A percentile compares a stretch with the other conserved stretches of the same genome.
Evolutionary conservation across 1,140 invertebrate species (phyloP).

Genomic region (Paracyclopina nana): DNA sequence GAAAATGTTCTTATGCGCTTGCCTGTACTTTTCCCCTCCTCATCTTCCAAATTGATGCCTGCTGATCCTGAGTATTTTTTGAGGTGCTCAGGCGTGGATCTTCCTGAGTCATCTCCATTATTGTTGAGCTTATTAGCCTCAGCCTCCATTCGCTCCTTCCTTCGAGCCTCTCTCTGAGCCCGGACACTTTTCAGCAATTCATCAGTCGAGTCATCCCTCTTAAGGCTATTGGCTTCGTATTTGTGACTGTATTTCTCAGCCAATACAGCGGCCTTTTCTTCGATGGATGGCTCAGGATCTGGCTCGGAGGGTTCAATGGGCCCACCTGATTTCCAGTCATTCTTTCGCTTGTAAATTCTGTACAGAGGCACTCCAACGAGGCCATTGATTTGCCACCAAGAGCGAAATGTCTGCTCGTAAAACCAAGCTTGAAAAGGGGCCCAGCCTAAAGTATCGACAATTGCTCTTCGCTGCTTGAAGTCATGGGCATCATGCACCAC

Average conservation of each 20-base stretch:
- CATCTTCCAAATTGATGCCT: not conserved
- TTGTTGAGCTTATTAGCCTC: not conserved
- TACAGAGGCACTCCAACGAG: conserved; percentile 15
- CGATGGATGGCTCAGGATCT: not conserved
- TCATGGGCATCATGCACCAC: not conserved
- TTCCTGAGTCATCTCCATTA: not conserved
- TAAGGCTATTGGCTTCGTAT: not conserved
- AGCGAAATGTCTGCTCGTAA: conserved; percentile 9
- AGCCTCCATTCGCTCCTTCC: no score
- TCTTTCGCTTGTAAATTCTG: conserved; percentile 10
- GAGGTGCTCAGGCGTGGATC: conserved; percentile 7
- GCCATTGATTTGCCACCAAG: conserved; percentile 16
- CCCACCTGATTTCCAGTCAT: not conserved
- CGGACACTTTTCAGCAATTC: conserved; percentile 7
- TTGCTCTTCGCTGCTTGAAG: conserved; percentile 8
- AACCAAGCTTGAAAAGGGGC: conserved; percentile 11
- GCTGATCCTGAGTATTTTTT: conserved; percentile 10
- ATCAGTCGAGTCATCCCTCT: conserved; percentile 1
- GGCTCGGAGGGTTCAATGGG: not conserved
- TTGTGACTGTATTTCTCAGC: no score
- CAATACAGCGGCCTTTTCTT: not conserved
- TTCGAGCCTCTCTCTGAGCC: no score
- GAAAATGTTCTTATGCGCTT: conserved; percentile 6
- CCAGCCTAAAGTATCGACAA: conserved; percentile 13
- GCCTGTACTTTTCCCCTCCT: not conserved